Evolutionary conservation across 2,797 vertebrate species (phyloP).

Genomic region (Pipistrellus pygmaeus): DNA sequence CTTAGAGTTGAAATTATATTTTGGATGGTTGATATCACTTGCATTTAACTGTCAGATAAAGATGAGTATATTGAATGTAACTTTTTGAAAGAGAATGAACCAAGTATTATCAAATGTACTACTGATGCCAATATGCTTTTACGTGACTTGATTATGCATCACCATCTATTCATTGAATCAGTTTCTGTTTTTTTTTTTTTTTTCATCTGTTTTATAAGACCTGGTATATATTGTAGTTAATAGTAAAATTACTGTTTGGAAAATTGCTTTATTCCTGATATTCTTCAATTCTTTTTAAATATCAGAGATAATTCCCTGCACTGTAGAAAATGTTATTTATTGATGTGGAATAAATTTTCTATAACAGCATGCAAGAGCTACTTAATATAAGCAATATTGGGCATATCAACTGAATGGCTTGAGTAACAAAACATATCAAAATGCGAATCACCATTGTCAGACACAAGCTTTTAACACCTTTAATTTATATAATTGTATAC

Average conservation of each 20-base stretch:
- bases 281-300: slow-evolving; percentile 62
- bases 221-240: not conserved
- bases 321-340: slow-evolving; percentile 69
- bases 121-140: not conserved
- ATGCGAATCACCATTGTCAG: slow-evolving; percentile 41
- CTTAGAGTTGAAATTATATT: slow-evolving; percentile 38
- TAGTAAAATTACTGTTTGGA: slow-evolving; percentile 10
- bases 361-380: slow-evolving; percentile 44
- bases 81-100: slow-evolving; percentile 35
- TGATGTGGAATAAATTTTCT: slow-evolving; percentile 28
- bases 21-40: slow-evolving; percentile 11
- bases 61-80: not conserved
- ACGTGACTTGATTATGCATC: not conserved
- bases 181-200: slow-evolving; percentile 1
- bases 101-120: not conserved
- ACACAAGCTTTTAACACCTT: slow-evolving; percentile 75
- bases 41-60: slow-evolving; percentile 13
- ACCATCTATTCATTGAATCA: not conserved
- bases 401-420: not conserved
- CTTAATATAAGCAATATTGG: slow-evolving; percentile 15
- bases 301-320: slow-evolving; percentile 5
- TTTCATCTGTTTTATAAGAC: not conserved
- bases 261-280: slow-evolving; percentile 28
- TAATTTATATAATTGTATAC: slow-evolving; percentile 76
- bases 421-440: slow-evolving; percentile 40